Evolutionary conservation across 2,888 invertebrate species (phyloP), one percentile per base, ranked within the genome.

Genomic region (Cyclophora punctaria): DNA sequence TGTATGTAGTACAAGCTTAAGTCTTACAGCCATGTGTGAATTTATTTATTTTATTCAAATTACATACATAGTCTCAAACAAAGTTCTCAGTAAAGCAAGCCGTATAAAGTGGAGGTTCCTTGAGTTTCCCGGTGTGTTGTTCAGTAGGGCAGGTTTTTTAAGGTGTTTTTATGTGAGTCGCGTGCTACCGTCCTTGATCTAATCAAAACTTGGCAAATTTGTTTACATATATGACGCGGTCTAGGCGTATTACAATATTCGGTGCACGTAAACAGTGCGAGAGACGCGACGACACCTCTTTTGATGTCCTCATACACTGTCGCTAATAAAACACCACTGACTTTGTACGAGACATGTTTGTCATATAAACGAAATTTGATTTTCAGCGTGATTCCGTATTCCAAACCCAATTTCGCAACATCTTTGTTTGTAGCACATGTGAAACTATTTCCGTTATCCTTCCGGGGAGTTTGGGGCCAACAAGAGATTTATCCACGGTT

Each of bases 161-260:
- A 60, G 58, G 57, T 56, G 58, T 52, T 68, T 74, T 76, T 78
- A 81, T 80, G 78, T 76, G 57, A 57, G 71, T 74, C 78, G 75
- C 78, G 77, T 78, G 70, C 69, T 58, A 59, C 59, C 59, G 59
- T 69, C 64, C 71, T 75, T 79, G 81, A 84, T 86, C 75, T 78
- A 81, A 83, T 85, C 83, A 84, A 80, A 84, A 83, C 75, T 81
- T 82, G 72, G 73, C 73, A 80, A 87, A 83, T 84, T 80, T 84
- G 83, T 81, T 85, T 84, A 82, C 82, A 80, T 80, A 81, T 72
- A 77, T 78, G 71, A 75, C 69, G 67, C 60, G 58, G 64, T 64
- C 55, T 67, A 64, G 49, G 62, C 66, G 64, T 71, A 71, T 71
- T 65, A 69, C 65, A 63, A 73, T 80, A 84, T 84, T 83, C 85